Evolutionary conservation across 2,888 invertebrate genomes (phyloP).

Genomic region (Anoplius nigerrimus): DNA sequence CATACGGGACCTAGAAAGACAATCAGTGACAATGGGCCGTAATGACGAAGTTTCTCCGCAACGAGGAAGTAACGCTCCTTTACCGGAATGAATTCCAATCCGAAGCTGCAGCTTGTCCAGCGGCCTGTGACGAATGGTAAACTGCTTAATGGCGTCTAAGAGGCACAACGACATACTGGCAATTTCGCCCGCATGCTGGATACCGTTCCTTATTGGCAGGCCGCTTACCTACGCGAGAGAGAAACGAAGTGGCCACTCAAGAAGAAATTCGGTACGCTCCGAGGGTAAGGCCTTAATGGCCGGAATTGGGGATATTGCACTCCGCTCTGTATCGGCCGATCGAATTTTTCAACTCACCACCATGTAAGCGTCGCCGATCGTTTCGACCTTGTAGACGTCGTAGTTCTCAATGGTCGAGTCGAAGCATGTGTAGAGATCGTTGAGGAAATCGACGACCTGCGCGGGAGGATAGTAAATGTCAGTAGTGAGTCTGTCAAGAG

Average conservation of each 20-base stretch:
- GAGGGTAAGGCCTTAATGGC: neutral
- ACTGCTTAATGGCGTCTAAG: constrained; percentile 88
- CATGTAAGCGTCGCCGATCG: constrained; percentile 95
- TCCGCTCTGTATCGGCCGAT: neutral
- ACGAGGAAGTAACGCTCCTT: constrained; percentile 10
- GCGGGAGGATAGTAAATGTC: too few relatives aligned
- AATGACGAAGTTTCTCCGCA: too few relatives aligned
- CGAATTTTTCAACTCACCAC: constrained; percentile 79
- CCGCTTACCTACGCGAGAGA: constrained; percentile 83
- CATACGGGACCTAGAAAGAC: constrained; percentile 85
- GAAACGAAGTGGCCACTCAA: too few relatives aligned
- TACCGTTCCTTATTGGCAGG: constrained; percentile 91
- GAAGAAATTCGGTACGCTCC: neutral
- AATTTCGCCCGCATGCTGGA: constrained; percentile 93
- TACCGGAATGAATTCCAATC: constrained; percentile 93
- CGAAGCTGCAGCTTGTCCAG: constrained; percentile 88
- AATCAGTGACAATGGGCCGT: too few relatives aligned
- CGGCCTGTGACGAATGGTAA: constrained; percentile 92
- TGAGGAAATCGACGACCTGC: constrained; percentile 95
- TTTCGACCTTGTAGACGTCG: constrained; percentile 95
- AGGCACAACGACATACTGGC: constrained; percentile 94
- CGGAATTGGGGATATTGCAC: neutral
- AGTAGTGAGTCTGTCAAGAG: neutral
- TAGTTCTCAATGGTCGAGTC: constrained; percentile 95
- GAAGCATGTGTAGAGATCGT: constrained; percentile 95